Evolutionary conservation across 2,888 invertebrate species (phyloP).

Genomic region (Drosophila acutilabella): DNA sequence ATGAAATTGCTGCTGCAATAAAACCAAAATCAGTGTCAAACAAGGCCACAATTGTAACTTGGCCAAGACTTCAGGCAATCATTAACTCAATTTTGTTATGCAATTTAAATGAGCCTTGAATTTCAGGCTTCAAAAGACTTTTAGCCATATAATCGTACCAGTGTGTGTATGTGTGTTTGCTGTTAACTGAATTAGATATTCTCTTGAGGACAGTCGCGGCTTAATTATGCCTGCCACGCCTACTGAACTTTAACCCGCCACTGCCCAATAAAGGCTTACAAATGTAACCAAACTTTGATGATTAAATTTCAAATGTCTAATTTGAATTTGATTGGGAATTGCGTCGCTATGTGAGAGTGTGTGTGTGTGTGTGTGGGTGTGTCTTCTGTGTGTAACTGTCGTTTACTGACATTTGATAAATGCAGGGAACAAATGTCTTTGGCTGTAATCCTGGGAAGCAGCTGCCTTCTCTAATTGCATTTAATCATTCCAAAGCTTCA

Average conservation of each 20-base stretch:
- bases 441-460: slow-evolving; percentile 62
- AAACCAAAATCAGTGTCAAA: background rate
- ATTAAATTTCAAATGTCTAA: slow-evolving; percentile 66
- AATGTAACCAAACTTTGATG: slow-evolving; percentile 53
- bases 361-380: background rate
- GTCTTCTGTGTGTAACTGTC: slow-evolving; percentile 11
- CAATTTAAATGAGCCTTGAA: slow-evolving; percentile 5
- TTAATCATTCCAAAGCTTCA: slow-evolving; percentile 38
- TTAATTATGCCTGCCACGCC: slow-evolving; percentile 21
- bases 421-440: slow-evolving; percentile 50
- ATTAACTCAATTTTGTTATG: slow-evolving; percentile 14
- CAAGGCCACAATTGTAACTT: background rate
- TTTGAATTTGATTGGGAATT: slow-evolving; percentile 59
- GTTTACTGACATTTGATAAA: slow-evolving; percentile 56
- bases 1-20: background rate
- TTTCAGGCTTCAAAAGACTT: slow-evolving; percentile 2
- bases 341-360: background rate
- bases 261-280: background rate
- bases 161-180: background rate
- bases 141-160: background rate
- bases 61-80: background rate
- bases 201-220: slow-evolving; percentile 13
- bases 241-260: background rate
- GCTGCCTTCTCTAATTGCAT: slow-evolving; percentile 66
- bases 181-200: slow-evolving; percentile 22